A percentile compares a stretch with the other conserved stretches of the same genome.
Evolutionary conservation across 1,140 invertebrate genomes (phyloP).

Genomic region (Diachasma alloeum): DNA sequence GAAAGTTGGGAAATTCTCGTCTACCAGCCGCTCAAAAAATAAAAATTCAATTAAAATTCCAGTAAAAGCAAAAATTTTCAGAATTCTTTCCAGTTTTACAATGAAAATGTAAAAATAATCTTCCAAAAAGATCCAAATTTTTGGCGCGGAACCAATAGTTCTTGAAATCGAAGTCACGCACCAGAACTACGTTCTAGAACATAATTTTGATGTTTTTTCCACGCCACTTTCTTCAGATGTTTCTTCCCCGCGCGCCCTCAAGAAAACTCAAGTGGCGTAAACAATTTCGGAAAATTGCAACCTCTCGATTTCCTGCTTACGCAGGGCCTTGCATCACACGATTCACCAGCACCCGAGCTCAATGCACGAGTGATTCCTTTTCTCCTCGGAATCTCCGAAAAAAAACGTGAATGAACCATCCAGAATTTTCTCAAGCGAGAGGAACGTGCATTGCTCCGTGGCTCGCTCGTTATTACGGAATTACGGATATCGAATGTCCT

Average conservation of each 20-base stretch:
- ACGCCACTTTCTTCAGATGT: neutral
- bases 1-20: no score
- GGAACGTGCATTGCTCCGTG: slow-evolving; percentile 9
- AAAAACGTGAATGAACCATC: slow-evolving; percentile 27
- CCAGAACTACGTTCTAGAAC: no score
- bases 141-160: no score
- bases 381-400: neutral
- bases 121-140: no score
- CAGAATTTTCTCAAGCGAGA: slow-evolving; percentile 29
- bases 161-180: no score
- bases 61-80: no score
- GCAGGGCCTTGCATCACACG: slow-evolving; percentile 31
- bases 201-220: no score
- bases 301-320: slow-evolving; percentile 49
- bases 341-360: slow-evolving; percentile 13
- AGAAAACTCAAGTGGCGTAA: slow-evolving; percentile 28
- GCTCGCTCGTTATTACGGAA: slow-evolving; percentile 54
- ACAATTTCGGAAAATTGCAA: neutral
- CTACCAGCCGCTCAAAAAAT: no score
- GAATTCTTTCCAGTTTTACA: no score
- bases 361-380: slow-evolving; percentile 43
- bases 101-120: no score
- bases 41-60: no score
- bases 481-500: slow-evolving; percentile 58
- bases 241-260: neutral